phyloP scores from a whole-genome alignment of 2,888 invertebrate species.

The Melanotus villosus region DNA sequence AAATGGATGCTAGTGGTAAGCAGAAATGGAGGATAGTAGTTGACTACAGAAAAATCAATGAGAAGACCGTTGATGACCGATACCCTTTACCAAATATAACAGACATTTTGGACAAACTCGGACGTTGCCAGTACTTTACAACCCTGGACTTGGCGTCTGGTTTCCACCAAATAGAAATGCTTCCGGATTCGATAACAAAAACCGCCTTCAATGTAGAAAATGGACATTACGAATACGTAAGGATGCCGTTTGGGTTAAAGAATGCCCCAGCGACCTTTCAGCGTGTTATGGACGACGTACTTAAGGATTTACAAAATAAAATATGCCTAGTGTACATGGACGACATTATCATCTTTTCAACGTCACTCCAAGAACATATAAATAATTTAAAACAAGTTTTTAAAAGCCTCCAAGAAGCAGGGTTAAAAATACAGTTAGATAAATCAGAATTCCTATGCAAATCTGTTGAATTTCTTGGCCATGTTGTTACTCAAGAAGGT shows the following conservation, averaged over 20 bases:
- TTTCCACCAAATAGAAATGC: conserved; percentile 56
- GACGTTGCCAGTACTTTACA: conserved; percentile 54
- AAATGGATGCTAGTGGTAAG: conserved; percentile 48
- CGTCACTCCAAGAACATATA: neutral
- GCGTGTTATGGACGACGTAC: conserved; percentile 26
- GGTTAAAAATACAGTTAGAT: neutral
- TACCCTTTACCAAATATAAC: conserved; percentile 49
- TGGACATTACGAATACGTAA: conserved; percentile 49
- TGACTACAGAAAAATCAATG: conserved; percentile 53
- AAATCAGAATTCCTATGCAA: neutral
- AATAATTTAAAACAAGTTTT: conserved; percentile 15
- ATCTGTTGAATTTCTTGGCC: conserved; percentile 27
- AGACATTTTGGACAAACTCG: conserved; percentile 55
- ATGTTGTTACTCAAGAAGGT: conserved; percentile 29
- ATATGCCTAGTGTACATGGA: conserved; percentile 33
- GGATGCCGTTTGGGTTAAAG: conserved; percentile 56
- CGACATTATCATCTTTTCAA: conserved; percentile 2
- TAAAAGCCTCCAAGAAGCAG: conserved; percentile 2
- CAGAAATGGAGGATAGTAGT: conserved; percentile 51
- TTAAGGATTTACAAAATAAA: conserved; percentile 15
- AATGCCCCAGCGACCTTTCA: conserved; percentile 45
- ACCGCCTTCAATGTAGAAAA: conserved; percentile 50
- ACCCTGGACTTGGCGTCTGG: conserved; percentile 56
- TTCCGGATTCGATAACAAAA: conserved; percentile 49
- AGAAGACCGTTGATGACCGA: conserved; percentile 42